Base-by-base conservation (phyloP, 2,113 vertebrate species). In the Ailuropoda melanoleuca region DNA sequence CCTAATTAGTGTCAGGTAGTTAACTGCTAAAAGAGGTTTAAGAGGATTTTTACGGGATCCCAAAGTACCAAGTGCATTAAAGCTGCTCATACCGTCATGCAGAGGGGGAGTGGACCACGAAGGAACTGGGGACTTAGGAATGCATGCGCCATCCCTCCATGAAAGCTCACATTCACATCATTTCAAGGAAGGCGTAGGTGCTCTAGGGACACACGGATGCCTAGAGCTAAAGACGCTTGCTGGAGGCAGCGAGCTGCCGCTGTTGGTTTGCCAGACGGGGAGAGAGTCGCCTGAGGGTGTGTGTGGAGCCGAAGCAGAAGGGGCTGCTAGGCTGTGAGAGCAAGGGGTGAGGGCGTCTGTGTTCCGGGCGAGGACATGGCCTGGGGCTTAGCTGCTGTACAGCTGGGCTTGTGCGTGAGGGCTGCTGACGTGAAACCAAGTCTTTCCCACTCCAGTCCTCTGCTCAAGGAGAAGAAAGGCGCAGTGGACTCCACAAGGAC, bases 121-220 rank as follows among this genome's bases (percentile, higher is more conserved):
- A 37, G 53, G 84, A 64, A 8, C 11, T 31, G 18, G 26, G 50
- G 74, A 43, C 39, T 58, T 48, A 26, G 17, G 23, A 74, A 46
- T 34, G 29, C 55, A 37, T 5, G 0, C 43, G 17, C 46, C 24
- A 21, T 17, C 34, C 8, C 55, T 74, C 53, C 37, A 34, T 29
- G 19, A 55, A 94, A 60, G 60, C 4, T 77, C 48, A 43, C 19
- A 8, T 48, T 56, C 39, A 48, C 14, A 4, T 13, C 48, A 6
- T n/a, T 10, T 39, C 24, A 0, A 24, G 23, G 39, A 48, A 50
- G 24, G 5, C 75, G 15, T 0, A 1, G 34, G 24, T 8, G 4
- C 50, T 8, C 3, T 4, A 21, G 50, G 50, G 24, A 5, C 23
- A 23, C 34, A 23, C 17, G 11, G 50, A 0, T 31, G 48, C 29